Percentiles rank a stretch among this genome's conserved stretches.
Evolutionary conservation across 1,140 invertebrate species (phyloP).

Genomic region (Prorops nasuta): DNA sequence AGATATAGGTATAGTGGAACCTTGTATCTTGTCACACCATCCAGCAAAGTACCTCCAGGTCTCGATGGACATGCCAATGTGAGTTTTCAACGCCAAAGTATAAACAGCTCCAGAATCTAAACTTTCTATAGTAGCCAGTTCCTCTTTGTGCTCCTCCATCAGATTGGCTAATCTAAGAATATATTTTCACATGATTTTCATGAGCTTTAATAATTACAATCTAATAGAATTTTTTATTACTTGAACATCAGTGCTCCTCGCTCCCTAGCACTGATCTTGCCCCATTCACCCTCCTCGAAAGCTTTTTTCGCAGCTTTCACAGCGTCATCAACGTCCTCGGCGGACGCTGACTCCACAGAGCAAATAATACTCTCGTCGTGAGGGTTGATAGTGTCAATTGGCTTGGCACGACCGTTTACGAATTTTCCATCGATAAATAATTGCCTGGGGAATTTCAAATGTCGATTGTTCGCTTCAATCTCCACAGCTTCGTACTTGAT

Average conservation of each 20-base stretch:
- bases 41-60: constrained; percentile 92
- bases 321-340: constrained; percentile 81
- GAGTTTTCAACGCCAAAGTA: constrained; percentile 91
- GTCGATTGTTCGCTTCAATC: constrained; percentile 79
- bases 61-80: constrained; percentile 91
- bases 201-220: no score
- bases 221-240: constrained; percentile 46
- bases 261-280: constrained; percentile 82
- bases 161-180: constrained; percentile 78
- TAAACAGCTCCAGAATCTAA: constrained; percentile 95
- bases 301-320: constrained; percentile 83
- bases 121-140: constrained; percentile 88
- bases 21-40: constrained; percentile 93
- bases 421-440: constrained; percentile 91
- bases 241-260: constrained; percentile 72
- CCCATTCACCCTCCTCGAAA: constrained; percentile 85
- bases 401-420: constrained; percentile 70
- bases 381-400: constrained; percentile 77
- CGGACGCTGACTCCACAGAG: constrained; percentile 69
- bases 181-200: constrained; percentile 7
- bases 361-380: constrained; percentile 81
- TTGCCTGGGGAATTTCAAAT: constrained; percentile 82
- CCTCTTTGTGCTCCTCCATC: constrained; percentile 92
- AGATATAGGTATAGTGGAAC: constrained; percentile 85
- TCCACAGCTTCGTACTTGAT: constrained; percentile 73